Evolutionary conservation across 1,140 invertebrate species (phyloP), one percentile per base, ranked within the genome.

Genomic region (Brachionus koreanus): DNA sequence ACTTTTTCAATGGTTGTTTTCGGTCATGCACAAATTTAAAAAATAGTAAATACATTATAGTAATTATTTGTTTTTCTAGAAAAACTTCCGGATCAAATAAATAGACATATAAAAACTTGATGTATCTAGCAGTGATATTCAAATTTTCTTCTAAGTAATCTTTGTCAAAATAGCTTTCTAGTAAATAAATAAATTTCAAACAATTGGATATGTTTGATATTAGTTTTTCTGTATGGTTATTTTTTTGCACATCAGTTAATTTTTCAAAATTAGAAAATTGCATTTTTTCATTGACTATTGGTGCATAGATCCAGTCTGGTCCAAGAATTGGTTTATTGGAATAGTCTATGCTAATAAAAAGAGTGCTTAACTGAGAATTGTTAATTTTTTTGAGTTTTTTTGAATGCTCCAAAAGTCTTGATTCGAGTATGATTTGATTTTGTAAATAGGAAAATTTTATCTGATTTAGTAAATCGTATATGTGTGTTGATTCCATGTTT

Each of bases 31-130:
- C 52, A 79, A 57, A 79, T 61, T 79, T 79, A 35, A 79, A 79
- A 33, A 79, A 79, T 19, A 79, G 12, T 13, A 79, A 35, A 61
- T 61, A 79, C 49, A 79, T 37, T 2, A 79, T 19, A 12, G 76
- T 79, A 37, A 79, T 61, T 9, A 79, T 61, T 61, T 79, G 76
- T 61, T 79, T 79, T 25, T 79, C 76, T 4, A 79, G 39, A 42
- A 79, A 79, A 5, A 79, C 76, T 39, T 79, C 76, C n/a, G 76
- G 76, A 23, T 79, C 76, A 19, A 79, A 79, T 19, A 65, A 61
- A 33, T 79, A 79, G 35, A 79, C 49, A 42, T 23, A 79, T 25
- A 79, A 33, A 42, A 79, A 49, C 49, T 79, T 79, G n/a, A 61
- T 29, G 33, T 79, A 79, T 25, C 76, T 25, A 19, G 10, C 0